Percentiles rank a stretch among this genome's conserved stretches.
Conservation (phyloP, 2,888 invertebrate genomes). For the Drosophila setosimentum region DNA sequence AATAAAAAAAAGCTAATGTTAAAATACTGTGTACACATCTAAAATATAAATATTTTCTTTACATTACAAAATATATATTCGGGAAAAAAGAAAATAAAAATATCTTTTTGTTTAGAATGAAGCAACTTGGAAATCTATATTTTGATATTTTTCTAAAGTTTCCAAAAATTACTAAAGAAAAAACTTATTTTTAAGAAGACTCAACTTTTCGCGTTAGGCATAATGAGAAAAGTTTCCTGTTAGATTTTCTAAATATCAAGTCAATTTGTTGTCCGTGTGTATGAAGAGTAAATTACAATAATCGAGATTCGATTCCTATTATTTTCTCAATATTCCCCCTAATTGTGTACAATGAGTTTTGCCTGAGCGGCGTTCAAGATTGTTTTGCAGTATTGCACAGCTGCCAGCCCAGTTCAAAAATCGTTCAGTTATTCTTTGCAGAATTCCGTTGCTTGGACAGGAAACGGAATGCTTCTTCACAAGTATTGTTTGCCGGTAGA, state of each 20-base stretch:
- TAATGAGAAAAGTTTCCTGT: too few relatives aligned
- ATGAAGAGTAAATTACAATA: neutral
- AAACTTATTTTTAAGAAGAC: neutral
- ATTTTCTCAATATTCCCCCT: neutral
- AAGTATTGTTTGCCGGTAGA: neutral
- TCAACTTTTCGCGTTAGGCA: too few relatives aligned
- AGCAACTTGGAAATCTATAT: neutral
- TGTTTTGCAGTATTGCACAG: neutral
- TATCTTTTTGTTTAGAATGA: neutral
- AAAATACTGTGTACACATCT: neutral
- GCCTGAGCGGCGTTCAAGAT: neutral
- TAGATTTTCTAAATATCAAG: too few relatives aligned
- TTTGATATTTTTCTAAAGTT: too few relatives aligned
- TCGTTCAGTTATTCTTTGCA: neutral
- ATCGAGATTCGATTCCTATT: neutral
- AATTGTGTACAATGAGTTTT: neutral
- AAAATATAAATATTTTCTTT: neutral
- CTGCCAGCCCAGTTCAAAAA: neutral
- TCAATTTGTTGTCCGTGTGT: neutral
- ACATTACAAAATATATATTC: accelerated
- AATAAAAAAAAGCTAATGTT: neutral
- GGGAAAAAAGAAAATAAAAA: neutral
- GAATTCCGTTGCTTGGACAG: neutral
- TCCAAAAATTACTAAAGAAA: neutral
- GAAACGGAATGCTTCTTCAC: neutral